phyloP scores from a whole-genome alignment of 1,140 invertebrate genomes.

The Stegodyphus mimosarum region DNA sequence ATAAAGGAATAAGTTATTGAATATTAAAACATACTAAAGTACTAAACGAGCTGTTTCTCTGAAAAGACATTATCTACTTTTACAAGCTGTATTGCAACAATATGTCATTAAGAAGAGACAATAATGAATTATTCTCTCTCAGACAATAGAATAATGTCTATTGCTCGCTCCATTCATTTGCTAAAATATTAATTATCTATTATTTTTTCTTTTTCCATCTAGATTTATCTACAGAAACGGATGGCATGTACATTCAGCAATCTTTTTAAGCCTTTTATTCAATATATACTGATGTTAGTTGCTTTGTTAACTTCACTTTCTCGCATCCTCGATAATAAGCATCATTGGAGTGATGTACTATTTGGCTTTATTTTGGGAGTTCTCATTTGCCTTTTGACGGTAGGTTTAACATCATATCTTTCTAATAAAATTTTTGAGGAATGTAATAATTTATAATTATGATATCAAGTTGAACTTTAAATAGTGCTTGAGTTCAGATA shows the following conservation, averaged over 20 bases:
- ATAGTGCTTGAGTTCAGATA: no score
- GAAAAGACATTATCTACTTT: not conserved
- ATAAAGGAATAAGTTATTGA: not conserved
- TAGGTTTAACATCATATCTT: conserved; percentile 63
- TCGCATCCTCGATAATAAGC: conserved; percentile 72
- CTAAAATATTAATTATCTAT: not conserved
- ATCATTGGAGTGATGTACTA: conserved; percentile 73
- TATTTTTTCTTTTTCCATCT: not conserved
- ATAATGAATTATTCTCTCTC: not conserved
- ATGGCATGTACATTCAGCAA: conserved; percentile 78
- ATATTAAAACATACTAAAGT: not conserved
- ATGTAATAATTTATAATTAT: no score
- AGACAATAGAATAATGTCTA: no score
- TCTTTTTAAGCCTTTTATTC: conserved; percentile 72
- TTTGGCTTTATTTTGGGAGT: conserved; percentile 69
- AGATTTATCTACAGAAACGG: conserved; percentile 86
- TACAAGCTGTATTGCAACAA: not conserved
- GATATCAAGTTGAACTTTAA: no score
- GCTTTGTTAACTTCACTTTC: conserved; percentile 63
- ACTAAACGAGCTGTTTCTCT: not conserved
- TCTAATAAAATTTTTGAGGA: no score
- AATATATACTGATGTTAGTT: conserved; percentile 34
- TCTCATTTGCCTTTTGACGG: conserved; percentile 72
- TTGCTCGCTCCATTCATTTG: not conserved
- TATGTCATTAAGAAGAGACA: not conserved